Percentiles rank a stretch among this genome's conserved stretches.
phyloP scores from a whole-genome alignment of 2,113 vertebrate species.

The Prietella phreatophila region DNA sequence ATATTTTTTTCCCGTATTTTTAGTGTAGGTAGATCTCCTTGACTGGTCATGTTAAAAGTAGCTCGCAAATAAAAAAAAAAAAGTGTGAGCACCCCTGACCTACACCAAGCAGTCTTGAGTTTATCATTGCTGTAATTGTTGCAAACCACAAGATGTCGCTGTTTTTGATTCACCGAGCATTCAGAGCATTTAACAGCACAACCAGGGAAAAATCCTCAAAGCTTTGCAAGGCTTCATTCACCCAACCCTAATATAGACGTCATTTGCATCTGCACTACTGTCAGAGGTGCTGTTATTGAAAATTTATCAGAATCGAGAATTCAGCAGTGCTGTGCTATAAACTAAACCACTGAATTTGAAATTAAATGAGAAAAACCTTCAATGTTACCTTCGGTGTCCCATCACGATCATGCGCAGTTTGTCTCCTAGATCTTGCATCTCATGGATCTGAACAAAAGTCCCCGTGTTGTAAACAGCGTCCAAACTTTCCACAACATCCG shows the following conservation, averaged over 20 bases:
- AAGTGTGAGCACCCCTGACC: no score
- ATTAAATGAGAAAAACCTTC: constrained; percentile 40
- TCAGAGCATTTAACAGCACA: background rate
- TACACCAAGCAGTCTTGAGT: background rate
- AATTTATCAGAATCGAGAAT: background rate
- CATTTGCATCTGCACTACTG: background rate
- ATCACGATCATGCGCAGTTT: constrained; percentile 98
- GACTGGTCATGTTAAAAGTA: no score
- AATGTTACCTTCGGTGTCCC: constrained; percentile 85
- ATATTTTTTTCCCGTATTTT: no score
- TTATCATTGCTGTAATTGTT: background rate
- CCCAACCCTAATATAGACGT: background rate
- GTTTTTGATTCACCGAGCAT: background rate
- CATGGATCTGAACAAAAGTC: constrained; percentile 97
- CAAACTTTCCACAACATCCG: constrained; percentile 87
- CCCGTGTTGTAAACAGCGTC: constrained; percentile 89
- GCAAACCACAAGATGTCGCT: background rate
- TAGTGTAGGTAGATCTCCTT: no score
- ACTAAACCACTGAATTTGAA: background rate
- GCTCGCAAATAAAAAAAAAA: no score
- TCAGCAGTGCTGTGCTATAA: background rate
- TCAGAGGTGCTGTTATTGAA: background rate
- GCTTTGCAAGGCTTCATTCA: background rate
- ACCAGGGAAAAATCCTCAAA: background rate
- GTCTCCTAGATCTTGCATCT: constrained; percentile 98